Conservation (phyloP, 2,797 vertebrate species). For the Ptychobarbus kaznakovi region DNA sequence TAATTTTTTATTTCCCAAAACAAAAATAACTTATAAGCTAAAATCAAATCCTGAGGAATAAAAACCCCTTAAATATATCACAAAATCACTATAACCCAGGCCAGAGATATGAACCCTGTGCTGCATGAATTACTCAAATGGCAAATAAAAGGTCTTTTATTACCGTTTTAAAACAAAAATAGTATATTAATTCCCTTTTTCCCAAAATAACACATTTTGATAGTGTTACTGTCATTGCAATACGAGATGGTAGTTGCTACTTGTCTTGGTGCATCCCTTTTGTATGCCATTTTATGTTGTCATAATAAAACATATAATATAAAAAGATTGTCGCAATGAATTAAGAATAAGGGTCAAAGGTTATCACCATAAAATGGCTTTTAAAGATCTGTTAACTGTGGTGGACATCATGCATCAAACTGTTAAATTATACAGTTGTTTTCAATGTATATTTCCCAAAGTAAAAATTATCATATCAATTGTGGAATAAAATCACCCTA, state of each 20-base stretch:
- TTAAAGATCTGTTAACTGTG: background rate
- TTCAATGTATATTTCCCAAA: no score
- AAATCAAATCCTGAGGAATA: background rate
- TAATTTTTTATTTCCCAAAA: no score
- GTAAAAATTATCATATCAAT: background rate
- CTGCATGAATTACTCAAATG: background rate
- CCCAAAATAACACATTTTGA: background rate
- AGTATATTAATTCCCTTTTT: background rate
- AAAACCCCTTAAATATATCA: background rate
- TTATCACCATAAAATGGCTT: background rate
- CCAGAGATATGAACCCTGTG: background rate
- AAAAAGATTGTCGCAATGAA: background rate
- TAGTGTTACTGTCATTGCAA: background rate
- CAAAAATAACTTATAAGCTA: no score
- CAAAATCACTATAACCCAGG: background rate
- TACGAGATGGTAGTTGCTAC: background rate
- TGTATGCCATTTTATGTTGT: background rate
- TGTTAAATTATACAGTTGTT: background rate
- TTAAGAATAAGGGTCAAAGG: background rate
- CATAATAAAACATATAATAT: background rate
- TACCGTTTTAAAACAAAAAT: no score
- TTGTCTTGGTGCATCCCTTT: background rate
- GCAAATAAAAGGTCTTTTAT: background rate
- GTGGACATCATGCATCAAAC: slow-evolving; percentile 12
- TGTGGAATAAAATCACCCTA: background rate